phyloP scores from a whole-genome alignment of 2,113 vertebrate genomes.

The Myodes glareolus region DNA sequence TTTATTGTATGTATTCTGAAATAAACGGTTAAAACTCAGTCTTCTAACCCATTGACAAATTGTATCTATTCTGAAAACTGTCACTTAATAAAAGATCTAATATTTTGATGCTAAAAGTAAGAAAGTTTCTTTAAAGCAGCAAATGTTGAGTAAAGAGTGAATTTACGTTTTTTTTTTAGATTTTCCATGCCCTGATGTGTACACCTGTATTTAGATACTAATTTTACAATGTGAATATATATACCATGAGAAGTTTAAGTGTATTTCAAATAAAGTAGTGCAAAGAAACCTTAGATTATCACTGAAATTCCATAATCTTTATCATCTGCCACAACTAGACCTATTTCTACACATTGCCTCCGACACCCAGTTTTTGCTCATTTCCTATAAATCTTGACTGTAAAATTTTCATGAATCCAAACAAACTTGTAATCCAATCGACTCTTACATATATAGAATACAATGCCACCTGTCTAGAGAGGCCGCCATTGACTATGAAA shows the following conservation, averaged over 20 bases:
- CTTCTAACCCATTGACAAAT: background rate
- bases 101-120: slow-evolving; percentile 8
- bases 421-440: background rate
- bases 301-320: background rate
- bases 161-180: background rate
- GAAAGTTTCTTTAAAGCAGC: background rate
- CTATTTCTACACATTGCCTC: background rate
- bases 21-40: background rate
- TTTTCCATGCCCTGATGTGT: background rate
- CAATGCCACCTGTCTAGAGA: background rate
- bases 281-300: background rate
- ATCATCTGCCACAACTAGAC: background rate
- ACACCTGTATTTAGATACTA: background rate
- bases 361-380: background rate
- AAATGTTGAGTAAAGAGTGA: background rate
- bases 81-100: background rate
- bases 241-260: background rate
- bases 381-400: background rate
- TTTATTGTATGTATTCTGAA: background rate
- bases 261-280: background rate
- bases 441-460: accelerated
- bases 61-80: background rate
- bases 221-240: background rate
- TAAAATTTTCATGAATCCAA: background rate
- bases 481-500: background rate